phyloP scores from a whole-genome alignment of 2,113 vertebrate genomes.

The Eretmochelys imbricata region DNA sequence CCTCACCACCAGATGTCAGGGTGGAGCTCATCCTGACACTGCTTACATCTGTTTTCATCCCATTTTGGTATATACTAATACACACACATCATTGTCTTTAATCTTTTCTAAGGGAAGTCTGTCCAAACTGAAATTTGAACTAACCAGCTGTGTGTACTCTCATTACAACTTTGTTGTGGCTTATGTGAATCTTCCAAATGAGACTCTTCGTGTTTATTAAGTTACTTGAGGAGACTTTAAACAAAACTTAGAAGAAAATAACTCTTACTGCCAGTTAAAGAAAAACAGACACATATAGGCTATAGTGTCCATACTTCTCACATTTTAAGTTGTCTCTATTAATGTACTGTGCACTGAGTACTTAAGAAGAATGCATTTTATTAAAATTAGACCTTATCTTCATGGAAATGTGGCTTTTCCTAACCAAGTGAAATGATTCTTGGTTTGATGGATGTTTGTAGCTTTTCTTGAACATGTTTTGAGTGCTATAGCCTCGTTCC shows the following conservation, averaged over 20 bases:
- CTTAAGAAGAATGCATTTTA: not conserved
- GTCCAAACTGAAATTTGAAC: not conserved
- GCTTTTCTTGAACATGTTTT: not conserved
- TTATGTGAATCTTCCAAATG: not conserved
- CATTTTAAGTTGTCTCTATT: not conserved
- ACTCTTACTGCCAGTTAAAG: not conserved
- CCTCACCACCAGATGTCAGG: no score
- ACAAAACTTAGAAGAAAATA: not conserved
- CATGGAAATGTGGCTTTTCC: not conserved
- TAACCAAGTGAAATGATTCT: not conserved
- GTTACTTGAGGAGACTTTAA: not conserved
- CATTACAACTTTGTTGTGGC: not conserved
- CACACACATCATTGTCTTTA: not conserved
- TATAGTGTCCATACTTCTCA: not conserved
- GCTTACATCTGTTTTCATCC: not conserved
- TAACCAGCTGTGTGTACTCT: not conserved
- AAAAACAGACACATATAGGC: not conserved
- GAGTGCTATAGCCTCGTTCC: not conserved
- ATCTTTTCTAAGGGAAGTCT: not conserved
- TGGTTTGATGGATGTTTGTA: not conserved
- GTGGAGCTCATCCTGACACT: no score
- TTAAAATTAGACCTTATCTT: not conserved
- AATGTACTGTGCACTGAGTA: no score
- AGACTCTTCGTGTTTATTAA: not conserved
- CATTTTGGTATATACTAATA: not conserved